Conservation (phyloP, 1,140 invertebrate species). For the Anastatus disparis region DNA sequence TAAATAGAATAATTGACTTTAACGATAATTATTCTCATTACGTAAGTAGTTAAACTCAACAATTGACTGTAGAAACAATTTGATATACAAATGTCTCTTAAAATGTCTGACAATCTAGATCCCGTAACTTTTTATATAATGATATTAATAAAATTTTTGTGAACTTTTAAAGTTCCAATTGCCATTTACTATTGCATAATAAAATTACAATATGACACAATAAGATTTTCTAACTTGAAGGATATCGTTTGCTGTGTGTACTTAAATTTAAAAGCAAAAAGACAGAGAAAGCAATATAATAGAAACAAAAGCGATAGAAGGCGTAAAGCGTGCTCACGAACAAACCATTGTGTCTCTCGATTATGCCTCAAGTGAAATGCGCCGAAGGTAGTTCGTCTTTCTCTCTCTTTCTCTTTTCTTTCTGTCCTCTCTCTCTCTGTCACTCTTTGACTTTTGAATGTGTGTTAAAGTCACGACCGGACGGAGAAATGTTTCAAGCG, state of each 20-base stretch:
- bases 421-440: too few species aligned
- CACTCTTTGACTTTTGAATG: constrained; percentile 1
- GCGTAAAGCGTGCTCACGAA: constrained; percentile 15
- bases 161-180: neutral
- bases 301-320: neutral
- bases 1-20: too few species aligned
- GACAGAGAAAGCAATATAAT: neutral
- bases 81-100: too few species aligned
- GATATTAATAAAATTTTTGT: too few species aligned
- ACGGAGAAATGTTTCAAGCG: neutral
- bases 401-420: constrained; percentile 28
- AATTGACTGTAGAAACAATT: too few species aligned
- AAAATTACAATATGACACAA: constrained; percentile 12
- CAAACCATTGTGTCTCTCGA: constrained; percentile 43
- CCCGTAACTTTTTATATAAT: too few species aligned
- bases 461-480: constrained; percentile 4
- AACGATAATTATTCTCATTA: too few species aligned
- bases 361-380: constrained; percentile 28
- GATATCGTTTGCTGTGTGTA: too few species aligned
- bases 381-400: neutral
- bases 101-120: too few species aligned
- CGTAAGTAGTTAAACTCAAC: too few species aligned
- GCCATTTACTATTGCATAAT: constrained; percentile 1
- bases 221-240: neutral
- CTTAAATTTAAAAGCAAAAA: too few species aligned